A percentile compares a stretch with the other conserved stretches of the same genome.
These are phyloP conservation scores for Naja naja DNA, from an alignment of 2,113 vertebrate species.

Conservation along the genomic window DNA sequence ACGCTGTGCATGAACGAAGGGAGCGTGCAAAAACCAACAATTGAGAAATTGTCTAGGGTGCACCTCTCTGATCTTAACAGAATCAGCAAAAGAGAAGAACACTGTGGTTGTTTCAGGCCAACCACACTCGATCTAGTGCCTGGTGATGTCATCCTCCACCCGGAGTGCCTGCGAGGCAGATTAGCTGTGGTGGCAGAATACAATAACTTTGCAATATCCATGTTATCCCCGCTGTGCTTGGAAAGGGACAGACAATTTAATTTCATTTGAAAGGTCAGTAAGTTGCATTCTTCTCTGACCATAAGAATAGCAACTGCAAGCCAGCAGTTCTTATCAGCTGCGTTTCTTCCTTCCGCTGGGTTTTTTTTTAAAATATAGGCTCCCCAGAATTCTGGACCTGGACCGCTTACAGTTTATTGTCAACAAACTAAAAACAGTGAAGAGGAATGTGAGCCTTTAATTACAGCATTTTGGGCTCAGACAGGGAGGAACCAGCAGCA, in stretches of 20 bases:
- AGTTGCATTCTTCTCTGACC: constrained; percentile 21
- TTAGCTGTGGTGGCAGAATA: neutral
- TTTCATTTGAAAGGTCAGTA: constrained; percentile 15
- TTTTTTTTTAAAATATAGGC: neutral
- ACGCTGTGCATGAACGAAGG: neutral
- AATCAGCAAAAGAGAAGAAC: neutral
- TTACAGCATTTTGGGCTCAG: constrained; percentile 47
- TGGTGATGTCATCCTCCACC: neutral
- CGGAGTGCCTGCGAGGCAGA: neutral
- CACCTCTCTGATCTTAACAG: neutral
- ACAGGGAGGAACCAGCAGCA: constrained; percentile 34
- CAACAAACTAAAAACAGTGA: constrained; percentile 38
- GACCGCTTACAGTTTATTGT: constrained; percentile 41
- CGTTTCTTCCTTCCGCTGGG: constrained; percentile 26
- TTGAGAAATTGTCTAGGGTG: neutral
- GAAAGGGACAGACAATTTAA: constrained; percentile 19
- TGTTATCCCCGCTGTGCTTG: neutral
- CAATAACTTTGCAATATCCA: constrained; percentile 18
- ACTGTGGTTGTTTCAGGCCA: neutral
- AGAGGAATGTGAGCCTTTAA: constrained; percentile 45
- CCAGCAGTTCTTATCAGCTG: constrained; percentile 24
- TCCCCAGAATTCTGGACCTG: constrained; percentile 15
- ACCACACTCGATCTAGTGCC: neutral
- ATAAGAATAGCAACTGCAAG: constrained; percentile 20
- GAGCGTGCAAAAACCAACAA: neutral